Percentiles rank a stretch among this genome's conserved stretches.
phyloP scores from a whole-genome alignment of 2,888 invertebrate species.

The Serrognathus titanus region DNA sequence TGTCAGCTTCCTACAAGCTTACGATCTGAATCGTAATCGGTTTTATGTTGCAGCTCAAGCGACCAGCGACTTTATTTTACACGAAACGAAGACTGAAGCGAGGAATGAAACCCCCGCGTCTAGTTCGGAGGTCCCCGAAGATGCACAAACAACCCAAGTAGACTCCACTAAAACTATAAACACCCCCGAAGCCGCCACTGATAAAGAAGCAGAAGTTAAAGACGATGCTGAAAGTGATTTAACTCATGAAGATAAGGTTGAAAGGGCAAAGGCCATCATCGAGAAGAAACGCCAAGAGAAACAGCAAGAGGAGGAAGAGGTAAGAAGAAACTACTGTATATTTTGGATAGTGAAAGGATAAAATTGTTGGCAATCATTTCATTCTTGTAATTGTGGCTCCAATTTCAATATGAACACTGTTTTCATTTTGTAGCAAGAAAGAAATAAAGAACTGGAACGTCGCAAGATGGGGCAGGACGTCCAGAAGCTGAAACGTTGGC shows the following conservation, averaged over 20 bases:
- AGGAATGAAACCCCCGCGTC: too few relatives aligned
- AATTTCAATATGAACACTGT: background rate
- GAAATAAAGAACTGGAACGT: constrained; percentile 63
- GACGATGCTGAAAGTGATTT: constrained; percentile 1
- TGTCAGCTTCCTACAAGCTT: background rate
- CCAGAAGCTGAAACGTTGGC: constrained; percentile 67
- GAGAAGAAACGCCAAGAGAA: constrained; percentile 64
- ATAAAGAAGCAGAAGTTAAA: background rate
- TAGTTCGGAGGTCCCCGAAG: too few relatives aligned
- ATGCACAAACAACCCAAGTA: too few relatives aligned
- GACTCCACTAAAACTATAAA: background rate
- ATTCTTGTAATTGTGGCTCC: too few relatives aligned
- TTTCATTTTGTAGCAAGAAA: constrained; percentile 32
- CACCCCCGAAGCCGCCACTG: background rate
- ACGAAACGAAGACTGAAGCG: too few relatives aligned
- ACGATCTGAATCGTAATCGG: too few relatives aligned
- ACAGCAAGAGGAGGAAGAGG: constrained; percentile 65
- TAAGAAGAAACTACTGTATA: constrained; percentile 28
- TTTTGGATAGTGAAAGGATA: too few relatives aligned
- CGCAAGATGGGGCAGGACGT: constrained; percentile 71
- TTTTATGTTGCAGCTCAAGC: too few relatives aligned
- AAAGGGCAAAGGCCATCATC: constrained; percentile 64
- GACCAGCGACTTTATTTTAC: too few relatives aligned
- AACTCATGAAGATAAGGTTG: constrained; percentile 56
- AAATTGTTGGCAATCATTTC: too few relatives aligned